Base-by-base conservation (phyloP, 2,888 invertebrate genomes). In the Chirona hameri region DNA sequence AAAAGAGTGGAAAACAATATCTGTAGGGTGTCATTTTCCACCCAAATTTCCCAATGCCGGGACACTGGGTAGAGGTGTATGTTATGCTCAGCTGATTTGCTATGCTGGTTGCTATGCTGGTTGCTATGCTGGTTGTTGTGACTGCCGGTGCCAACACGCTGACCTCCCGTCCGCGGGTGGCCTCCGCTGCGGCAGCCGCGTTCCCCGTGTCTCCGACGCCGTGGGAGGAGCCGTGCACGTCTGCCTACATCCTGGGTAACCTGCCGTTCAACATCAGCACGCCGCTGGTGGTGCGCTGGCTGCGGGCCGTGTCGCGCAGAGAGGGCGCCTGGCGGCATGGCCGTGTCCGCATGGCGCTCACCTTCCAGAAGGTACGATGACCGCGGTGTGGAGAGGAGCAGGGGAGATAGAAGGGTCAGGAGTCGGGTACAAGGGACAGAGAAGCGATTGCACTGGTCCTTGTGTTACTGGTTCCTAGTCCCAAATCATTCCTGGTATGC, bases 181-280 rank as follows among this genome's bases (percentile, higher is more conserved):
- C 55, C 14, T 31, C 46, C 46, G 12, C 31, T 24, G 82, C 27
- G 1, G 14, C 76, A 76, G 83, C 81, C 21, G 39, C 82, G 14
- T 83, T 85, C 65, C 81, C 82, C 27, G 82, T 83, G 46, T 83
- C 85, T 12, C 60, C 85, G n/a, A 65, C 60, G 39, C 60, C 55
- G 12, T 87, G 87, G 87, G 83, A 85, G 12, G 83, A 84, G 12
- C 79, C 82, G 4, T 81, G 85, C 39, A 93, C 94, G 2, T 92
- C 92, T 31, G 89, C 96, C 39, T 92, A 93, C 87, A 87, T 97
- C 65, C 93, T 97, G 86, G 98, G 98, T 39, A 99, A 99, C 89
- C 90, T 99, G 83, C 99, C 99, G 0, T 99, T 99, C 88, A 96
- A 93, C 88, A 94, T 99, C 1, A 95, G 99, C 0, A 98, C 98